phyloP scores from a whole-genome alignment of 2,888 invertebrate genomes.

The Sicus ferrugineus region DNA sequence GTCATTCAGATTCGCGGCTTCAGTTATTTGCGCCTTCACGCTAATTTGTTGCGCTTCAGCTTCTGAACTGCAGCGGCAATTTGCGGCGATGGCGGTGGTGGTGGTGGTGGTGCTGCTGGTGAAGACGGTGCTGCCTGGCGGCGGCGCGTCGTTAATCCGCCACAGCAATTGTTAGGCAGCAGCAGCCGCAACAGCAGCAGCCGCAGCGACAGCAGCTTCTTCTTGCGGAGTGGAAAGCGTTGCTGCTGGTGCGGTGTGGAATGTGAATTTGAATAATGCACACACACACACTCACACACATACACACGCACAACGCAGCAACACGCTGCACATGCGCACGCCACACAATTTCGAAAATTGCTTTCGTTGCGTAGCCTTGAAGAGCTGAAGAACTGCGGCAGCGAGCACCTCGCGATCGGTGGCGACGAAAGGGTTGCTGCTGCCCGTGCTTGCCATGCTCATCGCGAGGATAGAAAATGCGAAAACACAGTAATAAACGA shows the following conservation, averaged over 20 bases:
- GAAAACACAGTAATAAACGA: background rate
- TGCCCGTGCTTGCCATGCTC: no score
- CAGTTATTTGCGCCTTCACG: slow-evolving; percentile 50
- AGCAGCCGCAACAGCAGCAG: no score
- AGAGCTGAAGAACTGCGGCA: no score
- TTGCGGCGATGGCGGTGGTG: slow-evolving; percentile 21
- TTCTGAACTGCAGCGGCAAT: slow-evolving; percentile 45
- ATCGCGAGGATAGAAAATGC: background rate
- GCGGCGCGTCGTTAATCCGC: slow-evolving; percentile 14
- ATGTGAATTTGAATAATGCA: slow-evolving; percentile 31
- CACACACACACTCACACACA: background rate
- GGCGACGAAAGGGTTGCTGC: background rate
- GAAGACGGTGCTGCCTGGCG: slow-evolving; percentile 10
- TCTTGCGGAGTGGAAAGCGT: slow-evolving; percentile 13
- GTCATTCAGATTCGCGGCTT: slow-evolving; percentile 42
- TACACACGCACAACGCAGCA: background rate
- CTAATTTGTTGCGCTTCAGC: slow-evolving; percentile 49
- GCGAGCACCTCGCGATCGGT: background rate
- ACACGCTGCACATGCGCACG: slow-evolving; percentile 26
- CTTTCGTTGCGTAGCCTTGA: slow-evolving; percentile 1
- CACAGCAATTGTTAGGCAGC: slow-evolving; percentile 21
- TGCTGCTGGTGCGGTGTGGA: background rate
- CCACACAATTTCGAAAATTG: slow-evolving; percentile 22
- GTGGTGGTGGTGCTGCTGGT: background rate
- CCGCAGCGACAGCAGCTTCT: no score